phyloP scores from a whole-genome alignment of 1,140 invertebrate species.

The Cotesia vestalis region DNA sequence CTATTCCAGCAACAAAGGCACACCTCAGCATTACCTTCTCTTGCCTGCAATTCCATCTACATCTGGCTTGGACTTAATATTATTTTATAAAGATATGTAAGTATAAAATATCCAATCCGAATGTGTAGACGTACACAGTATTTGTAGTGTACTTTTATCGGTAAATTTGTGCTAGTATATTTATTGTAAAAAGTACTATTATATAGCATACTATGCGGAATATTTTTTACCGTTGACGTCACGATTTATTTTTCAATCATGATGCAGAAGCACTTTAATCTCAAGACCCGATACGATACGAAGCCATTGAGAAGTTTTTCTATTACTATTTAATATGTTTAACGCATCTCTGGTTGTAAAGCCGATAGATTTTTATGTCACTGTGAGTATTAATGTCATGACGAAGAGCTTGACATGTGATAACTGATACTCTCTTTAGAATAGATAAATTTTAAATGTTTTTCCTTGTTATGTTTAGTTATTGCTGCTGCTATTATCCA shows the following conservation, averaged over 20 bases:
- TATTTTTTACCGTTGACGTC: constrained; percentile 7
- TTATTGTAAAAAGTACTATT: background rate
- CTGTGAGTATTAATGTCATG: constrained; percentile 5
- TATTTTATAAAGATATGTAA: background rate
- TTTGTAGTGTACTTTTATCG: too few species aligned
- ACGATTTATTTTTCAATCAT: constrained; percentile 15
- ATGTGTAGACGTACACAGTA: too few species aligned
- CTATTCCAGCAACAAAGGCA: constrained; percentile 8
- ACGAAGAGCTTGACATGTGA: too few species aligned
- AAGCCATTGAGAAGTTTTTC: background rate
- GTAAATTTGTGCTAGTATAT: background rate
- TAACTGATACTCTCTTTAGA: too few species aligned
- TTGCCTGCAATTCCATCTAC: background rate
- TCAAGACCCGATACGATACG: background rate
- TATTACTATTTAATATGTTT: constrained; percentile 1
- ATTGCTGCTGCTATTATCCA: too few species aligned
- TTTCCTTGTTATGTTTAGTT: too few species aligned
- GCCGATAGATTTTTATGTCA: constrained; percentile 3
- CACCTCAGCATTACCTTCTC: constrained; percentile 15
- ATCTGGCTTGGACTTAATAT: background rate
- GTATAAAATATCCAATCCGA: background rate
- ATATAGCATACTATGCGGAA: background rate
- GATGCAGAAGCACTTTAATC: constrained; percentile 2
- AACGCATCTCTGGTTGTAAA: background rate
- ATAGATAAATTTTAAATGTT: too few species aligned